Evolutionary conservation across 2,113 vertebrate species (phyloP).

Genomic region (Heterotis niloticus): DNA sequence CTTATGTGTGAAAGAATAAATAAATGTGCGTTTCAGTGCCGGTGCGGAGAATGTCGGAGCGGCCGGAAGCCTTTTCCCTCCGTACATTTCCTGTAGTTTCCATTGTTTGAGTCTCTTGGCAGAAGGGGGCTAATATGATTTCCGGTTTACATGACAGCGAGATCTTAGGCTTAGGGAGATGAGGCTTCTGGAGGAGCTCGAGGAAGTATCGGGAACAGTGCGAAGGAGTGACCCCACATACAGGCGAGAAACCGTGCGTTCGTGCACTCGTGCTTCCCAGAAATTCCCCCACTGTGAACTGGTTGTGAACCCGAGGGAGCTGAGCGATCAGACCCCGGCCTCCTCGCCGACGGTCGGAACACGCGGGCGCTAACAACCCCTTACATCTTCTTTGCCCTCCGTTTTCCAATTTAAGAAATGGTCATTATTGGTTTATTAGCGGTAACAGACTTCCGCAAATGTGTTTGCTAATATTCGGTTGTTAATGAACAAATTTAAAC

Average conservation of each 20-base stretch:
- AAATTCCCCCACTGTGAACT: background rate
- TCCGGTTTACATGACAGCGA: conserved; percentile 75
- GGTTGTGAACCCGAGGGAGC: conserved; percentile 33
- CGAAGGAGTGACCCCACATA: too few species aligned
- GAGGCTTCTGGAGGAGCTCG: conserved; percentile 67
- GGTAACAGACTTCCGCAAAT: conserved; percentile 63
- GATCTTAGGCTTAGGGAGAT: conserved; percentile 66
- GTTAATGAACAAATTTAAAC: conserved; percentile 75
- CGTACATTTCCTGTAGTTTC: conserved; percentile 67
- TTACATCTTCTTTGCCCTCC: conserved; percentile 43
- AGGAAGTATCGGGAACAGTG: conserved; percentile 66
- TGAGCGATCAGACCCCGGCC: conserved; percentile 55
- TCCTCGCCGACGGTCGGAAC: conserved; percentile 62
- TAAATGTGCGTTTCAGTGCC: background rate
- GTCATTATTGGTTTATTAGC: conserved; percentile 73
- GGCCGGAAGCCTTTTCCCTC: conserved; percentile 45
- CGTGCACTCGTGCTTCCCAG: background rate
- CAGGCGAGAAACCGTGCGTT: too few species aligned
- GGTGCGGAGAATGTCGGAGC: conserved; percentile 33
- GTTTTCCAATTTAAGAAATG: conserved; percentile 67
- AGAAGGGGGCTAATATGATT: conserved; percentile 70
- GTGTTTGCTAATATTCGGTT: conserved; percentile 70
- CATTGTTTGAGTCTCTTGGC: conserved; percentile 68
- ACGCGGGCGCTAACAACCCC: conserved; percentile 47
- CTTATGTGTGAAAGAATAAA: conserved; percentile 2